Conservation (phyloP, 2,113 vertebrate species). For the Pholis gunnellus region DNA sequence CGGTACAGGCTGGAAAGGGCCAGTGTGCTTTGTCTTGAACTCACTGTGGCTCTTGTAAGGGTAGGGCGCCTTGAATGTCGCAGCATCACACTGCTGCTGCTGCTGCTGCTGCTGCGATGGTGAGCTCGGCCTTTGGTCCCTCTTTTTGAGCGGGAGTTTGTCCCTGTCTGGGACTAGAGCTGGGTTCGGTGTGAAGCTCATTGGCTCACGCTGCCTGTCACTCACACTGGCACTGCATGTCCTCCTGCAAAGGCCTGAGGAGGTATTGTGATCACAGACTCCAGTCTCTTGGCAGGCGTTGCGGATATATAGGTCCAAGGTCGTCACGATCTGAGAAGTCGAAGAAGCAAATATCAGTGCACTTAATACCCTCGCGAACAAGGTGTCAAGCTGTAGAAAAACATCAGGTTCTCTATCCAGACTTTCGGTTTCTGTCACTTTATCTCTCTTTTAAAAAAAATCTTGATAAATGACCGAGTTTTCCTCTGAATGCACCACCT, state of each 20-base stretch:
- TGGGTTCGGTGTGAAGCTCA: conserved; percentile 68
- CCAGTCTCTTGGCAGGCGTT: conserved; percentile 55
- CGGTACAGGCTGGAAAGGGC: conserved; percentile 58
- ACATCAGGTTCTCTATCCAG: background rate
- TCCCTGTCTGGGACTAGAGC: conserved; percentile 65
- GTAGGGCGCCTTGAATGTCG: conserved; percentile 81
- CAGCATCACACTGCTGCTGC: conserved; percentile 56
- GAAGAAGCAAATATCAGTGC: conserved; percentile 35
- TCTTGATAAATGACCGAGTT: background rate
- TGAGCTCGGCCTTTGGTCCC: conserved; percentile 71
- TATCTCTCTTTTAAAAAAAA: background rate
- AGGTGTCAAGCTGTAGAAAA: background rate
- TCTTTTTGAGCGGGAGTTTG: conserved; percentile 80
- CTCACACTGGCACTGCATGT: conserved; percentile 38
- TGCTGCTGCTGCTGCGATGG: conserved; percentile 34
- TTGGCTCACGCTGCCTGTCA: conserved; percentile 62
- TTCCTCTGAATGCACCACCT: conserved; percentile 20
- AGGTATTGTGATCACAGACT: conserved; percentile 47
- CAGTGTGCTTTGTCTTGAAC: conserved; percentile 47
- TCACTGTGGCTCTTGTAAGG: conserved; percentile 73
- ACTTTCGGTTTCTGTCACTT: conserved; percentile 1
- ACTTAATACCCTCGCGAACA: conserved; percentile 7
- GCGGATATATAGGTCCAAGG: conserved; percentile 20
- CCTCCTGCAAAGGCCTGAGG: conserved; percentile 35
- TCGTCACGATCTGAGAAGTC: conserved; percentile 49